phyloP scores from a whole-genome alignment of 2,888 invertebrate genomes.

The Nephrotoma appendiculata region DNA sequence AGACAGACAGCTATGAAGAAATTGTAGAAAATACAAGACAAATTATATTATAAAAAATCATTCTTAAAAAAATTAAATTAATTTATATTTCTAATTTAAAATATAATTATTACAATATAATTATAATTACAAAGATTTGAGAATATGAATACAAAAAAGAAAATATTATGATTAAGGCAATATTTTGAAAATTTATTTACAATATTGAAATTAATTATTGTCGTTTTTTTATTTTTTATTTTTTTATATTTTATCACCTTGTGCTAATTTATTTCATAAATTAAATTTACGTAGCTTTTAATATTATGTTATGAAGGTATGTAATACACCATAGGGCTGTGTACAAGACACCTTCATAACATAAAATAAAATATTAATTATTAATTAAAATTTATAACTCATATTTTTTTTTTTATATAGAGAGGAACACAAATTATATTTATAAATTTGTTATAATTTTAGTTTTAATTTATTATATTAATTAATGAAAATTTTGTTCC shows the following conservation, averaged over 20 bases:
- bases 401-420: neutral
- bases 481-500: neutral
- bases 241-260: neutral
- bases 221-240: neutral
- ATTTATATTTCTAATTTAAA: neutral
- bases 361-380: slow-evolving; percentile 1
- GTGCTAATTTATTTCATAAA: neutral
- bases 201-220: neutral
- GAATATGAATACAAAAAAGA: neutral
- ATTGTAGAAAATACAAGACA: neutral
- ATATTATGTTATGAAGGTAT: slow-evolving; percentile 11
- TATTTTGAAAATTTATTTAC: neutral
- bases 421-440: neutral
- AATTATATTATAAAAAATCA: neutral
- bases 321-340: slow-evolving; percentile 9
- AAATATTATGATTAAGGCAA: neutral
- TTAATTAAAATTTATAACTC: neutral
- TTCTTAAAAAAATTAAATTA: neutral
- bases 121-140: neutral
- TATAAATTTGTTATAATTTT: neutral
- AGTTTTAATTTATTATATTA: neutral
- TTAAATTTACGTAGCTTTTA: neutral
- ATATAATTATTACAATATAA: neutral
- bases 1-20: neutral
- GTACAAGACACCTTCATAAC: slow-evolving; percentile 12